Evolutionary conservation across 2,888 invertebrate genomes (phyloP).

Genomic region (Octodonta nipae): DNA sequence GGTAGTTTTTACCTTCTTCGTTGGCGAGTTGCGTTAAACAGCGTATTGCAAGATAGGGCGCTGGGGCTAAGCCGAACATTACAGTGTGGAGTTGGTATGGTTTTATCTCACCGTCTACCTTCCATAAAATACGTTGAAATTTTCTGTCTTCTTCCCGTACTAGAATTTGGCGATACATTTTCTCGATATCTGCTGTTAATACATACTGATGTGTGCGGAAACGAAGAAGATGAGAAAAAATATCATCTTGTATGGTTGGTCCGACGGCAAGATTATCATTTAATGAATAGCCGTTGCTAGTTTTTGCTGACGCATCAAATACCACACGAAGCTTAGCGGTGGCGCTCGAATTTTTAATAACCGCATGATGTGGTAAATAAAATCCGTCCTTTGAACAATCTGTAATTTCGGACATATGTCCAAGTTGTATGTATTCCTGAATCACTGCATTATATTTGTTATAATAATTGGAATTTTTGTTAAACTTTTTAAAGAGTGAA

Average conservation of each 20-base stretch:
- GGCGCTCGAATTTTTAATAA: neutral
- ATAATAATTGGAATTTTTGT: no score
- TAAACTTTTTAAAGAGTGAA: no score
- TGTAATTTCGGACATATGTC: neutral
- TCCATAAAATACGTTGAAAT: no score
- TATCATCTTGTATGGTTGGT: conserved; percentile 2
- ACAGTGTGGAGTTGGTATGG: no score
- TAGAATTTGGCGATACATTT: conserved; percentile 2
- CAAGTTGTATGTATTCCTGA: no score
- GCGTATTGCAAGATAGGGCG: no score
- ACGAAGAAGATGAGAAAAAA: conserved; percentile 1
- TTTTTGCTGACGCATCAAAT: neutral
- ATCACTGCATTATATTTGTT: no score
- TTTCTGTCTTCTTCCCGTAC: neutral
- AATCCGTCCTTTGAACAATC: neutral
- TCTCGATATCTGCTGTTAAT: neutral
- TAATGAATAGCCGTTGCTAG: neutral
- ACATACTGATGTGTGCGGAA: neutral
- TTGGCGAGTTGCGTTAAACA: no score
- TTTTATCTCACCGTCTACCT: no score
- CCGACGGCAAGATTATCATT: no score
- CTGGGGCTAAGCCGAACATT: no score
- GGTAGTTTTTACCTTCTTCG: no score
- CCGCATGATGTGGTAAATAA: neutral
- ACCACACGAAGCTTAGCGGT: neutral